phyloP scores from a whole-genome alignment of 1,140 invertebrate genomes.

The Probaryconus sp. region DNA sequence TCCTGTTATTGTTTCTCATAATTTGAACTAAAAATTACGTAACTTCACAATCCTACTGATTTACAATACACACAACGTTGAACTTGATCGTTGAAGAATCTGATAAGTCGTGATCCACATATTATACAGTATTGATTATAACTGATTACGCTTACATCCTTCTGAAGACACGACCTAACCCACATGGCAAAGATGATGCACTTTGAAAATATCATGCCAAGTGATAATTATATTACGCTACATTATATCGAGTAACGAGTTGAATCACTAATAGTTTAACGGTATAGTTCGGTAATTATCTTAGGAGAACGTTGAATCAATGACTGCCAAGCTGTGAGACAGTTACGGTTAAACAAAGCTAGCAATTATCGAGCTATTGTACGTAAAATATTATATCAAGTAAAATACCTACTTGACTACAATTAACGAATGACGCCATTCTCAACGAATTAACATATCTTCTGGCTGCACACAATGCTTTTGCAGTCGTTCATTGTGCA shows the following conservation, averaged over 20 bases:
- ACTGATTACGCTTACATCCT: slow-evolving; percentile 24
- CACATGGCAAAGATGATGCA: slow-evolving; percentile 19
- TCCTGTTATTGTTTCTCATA: slow-evolving; percentile 13
- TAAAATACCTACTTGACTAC: slow-evolving; percentile 20
- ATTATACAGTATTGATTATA: slow-evolving; percentile 32
- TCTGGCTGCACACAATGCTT: slow-evolving; percentile 34
- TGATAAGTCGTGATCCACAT: slow-evolving; percentile 37
- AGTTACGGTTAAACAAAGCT: slow-evolving; percentile 42
- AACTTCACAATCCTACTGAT: slow-evolving; percentile 30
- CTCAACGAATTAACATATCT: slow-evolving; percentile 46
- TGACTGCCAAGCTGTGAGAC: slow-evolving; percentile 19
- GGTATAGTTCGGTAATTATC: slow-evolving; percentile 4
- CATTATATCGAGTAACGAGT: slow-evolving; percentile 1
- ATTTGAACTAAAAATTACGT: neutral
- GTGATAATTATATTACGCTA: slow-evolving; percentile 38
- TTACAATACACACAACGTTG: slow-evolving; percentile 29
- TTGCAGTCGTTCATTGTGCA: slow-evolving; percentile 3
- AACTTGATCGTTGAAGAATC: slow-evolving; percentile 33
- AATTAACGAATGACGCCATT: slow-evolving; percentile 37
- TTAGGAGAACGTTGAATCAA: slow-evolving; percentile 14
- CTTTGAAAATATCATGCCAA: slow-evolving; percentile 32
- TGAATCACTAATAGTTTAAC: slow-evolving; percentile 6
- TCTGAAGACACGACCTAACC: slow-evolving; percentile 31
- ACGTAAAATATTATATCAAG: slow-evolving; percentile 15
- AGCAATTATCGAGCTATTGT: slow-evolving; percentile 53